A percentile compares a stretch with the other conserved stretches of the same genome.
These are phyloP conservation scores for Endomychus coccineus DNA, from an alignment of 2,888 invertebrate genomes.

Conservation along the genomic window DNA sequence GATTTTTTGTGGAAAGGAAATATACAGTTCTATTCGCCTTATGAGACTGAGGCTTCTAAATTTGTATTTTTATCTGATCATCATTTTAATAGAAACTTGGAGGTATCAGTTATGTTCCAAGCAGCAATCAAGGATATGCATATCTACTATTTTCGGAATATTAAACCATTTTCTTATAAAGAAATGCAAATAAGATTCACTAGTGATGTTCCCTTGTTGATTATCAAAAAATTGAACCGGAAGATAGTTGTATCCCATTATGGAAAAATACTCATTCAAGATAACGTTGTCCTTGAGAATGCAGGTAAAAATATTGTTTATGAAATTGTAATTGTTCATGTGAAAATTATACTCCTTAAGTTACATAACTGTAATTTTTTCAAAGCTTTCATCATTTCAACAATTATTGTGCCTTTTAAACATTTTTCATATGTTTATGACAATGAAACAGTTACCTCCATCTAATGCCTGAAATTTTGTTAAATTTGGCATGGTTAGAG, in stretches of 20 bases:
- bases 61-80: constrained; percentile 11
- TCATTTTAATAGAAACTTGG: constrained; percentile 9
- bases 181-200: constrained; percentile 17
- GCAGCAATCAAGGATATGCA: constrained; percentile 4
- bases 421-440: too few relatives aligned
- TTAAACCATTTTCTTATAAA: constrained; percentile 4
- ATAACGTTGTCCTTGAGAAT: constrained; percentile 24
- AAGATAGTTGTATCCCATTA: constrained; percentile 28
- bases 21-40: constrained; percentile 24
- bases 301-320: constrained; percentile 16
- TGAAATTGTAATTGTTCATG: neutral
- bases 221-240: constrained; percentile 22
- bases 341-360: neutral
- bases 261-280: constrained; percentile 25
- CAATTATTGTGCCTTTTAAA: too few relatives aligned
- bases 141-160: constrained; percentile 5
- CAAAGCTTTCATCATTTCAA: too few relatives aligned
- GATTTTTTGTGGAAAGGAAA: constrained; percentile 17
- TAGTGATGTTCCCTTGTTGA: constrained; percentile 20
- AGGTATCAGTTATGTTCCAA: constrained; percentile 7
- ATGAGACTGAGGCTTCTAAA: constrained; percentile 19
- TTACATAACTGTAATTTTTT: too few relatives aligned
- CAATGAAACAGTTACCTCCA: too few relatives aligned
- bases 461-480: too few relatives aligned
- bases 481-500: too few relatives aligned